Base-by-base conservation (phyloP, 2,888 invertebrate species). In the Diaphora mendica region DNA sequence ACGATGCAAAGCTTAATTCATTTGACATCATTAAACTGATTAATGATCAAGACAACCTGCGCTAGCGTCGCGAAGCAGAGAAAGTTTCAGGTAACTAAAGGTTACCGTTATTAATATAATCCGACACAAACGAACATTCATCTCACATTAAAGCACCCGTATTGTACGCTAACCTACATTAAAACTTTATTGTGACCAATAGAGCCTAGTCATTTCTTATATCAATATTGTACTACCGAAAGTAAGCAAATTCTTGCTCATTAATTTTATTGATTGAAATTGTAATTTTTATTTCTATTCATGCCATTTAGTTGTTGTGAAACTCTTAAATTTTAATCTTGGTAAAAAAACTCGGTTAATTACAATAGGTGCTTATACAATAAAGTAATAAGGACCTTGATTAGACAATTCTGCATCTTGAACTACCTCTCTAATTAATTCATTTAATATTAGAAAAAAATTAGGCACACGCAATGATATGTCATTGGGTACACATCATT, bases 41-140 rank as follows among this genome's bases (percentile, higher is more conserved):
- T 87, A 87, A 90, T 89, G 85, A 77, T 73, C 77, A 73, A 76
- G 77, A 76, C 70, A 79, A 78, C 79, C 77, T 81, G 85, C 81
- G 80, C 80, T 76, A 75, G 82, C 84, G 80, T 80, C 86, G 84
- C 81, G 73, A 86, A 87, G 81, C 81, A 84, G 87, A 88, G 91
- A 91, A 90, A 91, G 89, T 85, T 83, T 80, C 79, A 79, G 87
- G 87, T 87, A 85, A 84, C 77, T 77, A 71, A 77, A 85, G 87
- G 87, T 89, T 87, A 85, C 77, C 78, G 80, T 84, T 87, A 91
- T 89, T 87, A 89, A 89, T 89, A 87, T 88, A 87, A 81, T 85
- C 82, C 78, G 86, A 86, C 88, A 89, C 87, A 77, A 88, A 87
- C 87, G 86, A 84, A 86, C 85, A 83, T 83, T 83, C 86, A 84